Conservation (phyloP, 1,140 invertebrate species). For the Gryon sp. region DNA sequence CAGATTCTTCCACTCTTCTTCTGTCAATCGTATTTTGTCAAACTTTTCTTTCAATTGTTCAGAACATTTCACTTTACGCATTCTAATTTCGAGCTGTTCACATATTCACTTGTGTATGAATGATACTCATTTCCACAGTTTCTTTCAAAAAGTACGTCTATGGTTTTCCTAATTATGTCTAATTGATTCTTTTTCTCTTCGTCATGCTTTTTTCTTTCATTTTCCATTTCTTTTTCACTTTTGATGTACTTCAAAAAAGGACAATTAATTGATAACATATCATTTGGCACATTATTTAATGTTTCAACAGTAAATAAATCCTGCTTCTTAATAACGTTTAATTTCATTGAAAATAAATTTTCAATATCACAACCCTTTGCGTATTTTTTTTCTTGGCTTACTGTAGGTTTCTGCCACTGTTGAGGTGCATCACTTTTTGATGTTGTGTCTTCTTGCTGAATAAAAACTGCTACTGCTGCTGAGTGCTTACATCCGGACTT, state of each 20-base stretch:
- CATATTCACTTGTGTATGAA: no score
- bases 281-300: no score
- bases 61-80: conserved; percentile 5
- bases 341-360: not conserved
- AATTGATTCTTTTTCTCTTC: no score
- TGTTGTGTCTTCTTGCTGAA: not conserved
- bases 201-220: no score
- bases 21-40: not conserved
- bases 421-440: not conserved
- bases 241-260: no score
- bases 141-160: no score
- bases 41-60: not conserved
- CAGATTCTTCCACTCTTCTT: conserved; percentile 2
- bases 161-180: no score
- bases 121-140: no score
- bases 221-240: no score
- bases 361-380: not conserved
- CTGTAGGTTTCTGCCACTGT: not conserved
- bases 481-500: not conserved
- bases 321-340: not conserved
- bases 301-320: no score
- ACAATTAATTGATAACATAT: no score
- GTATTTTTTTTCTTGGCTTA: not conserved
- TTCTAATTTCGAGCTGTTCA: not conserved
- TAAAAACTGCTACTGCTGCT: not conserved